Percentiles rank a stretch among this genome's conserved stretches.
These are phyloP conservation scores for Montipora capricornis DNA, from an alignment of 64 coral and sea anemone genomes.

Conservation along the genomic window DNA sequence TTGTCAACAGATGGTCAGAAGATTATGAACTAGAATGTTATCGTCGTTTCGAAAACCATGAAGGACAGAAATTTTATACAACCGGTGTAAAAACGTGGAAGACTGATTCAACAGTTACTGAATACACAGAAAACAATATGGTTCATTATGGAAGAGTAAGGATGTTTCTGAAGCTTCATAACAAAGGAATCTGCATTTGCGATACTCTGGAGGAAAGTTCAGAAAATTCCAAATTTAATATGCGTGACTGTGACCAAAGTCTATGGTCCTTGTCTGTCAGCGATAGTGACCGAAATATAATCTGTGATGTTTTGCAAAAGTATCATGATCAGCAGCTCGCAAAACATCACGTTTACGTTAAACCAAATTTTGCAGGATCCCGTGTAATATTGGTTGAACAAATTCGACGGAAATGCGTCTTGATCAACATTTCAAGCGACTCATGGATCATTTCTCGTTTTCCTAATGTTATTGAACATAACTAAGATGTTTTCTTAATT, in stretches of 20 bases:
- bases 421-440: conserved; percentile 47
- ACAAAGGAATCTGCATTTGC: no score
- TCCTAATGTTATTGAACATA: conserved; percentile 46
- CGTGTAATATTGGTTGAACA: conserved; percentile 29
- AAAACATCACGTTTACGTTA: conserved; percentile 29
- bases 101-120: not conserved
- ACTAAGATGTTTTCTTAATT: not conserved
- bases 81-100: not conserved
- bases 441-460: conserved; percentile 61
- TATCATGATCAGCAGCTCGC: conserved; percentile 4
- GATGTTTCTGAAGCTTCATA: conserved; percentile 2
- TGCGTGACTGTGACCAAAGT: not conserved
- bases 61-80: conserved; percentile 47
- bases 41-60: conserved; percentile 50
- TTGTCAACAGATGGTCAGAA: conserved; percentile 15
- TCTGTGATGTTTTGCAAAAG: not conserved
- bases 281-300: no score
- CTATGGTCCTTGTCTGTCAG: no score
- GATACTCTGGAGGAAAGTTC: no score
- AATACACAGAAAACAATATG: not conserved
- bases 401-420: conserved; percentile 51
- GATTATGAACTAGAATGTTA: conserved; percentile 42
- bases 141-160: not conserved
- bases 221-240: not conserved
- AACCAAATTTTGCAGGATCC: conserved; percentile 1